A percentile compares a stretch with the other conserved stretches of the same genome.
Conservation (phyloP, 2,113 vertebrate genomes). For the Prochilodus magdalenae region DNA sequence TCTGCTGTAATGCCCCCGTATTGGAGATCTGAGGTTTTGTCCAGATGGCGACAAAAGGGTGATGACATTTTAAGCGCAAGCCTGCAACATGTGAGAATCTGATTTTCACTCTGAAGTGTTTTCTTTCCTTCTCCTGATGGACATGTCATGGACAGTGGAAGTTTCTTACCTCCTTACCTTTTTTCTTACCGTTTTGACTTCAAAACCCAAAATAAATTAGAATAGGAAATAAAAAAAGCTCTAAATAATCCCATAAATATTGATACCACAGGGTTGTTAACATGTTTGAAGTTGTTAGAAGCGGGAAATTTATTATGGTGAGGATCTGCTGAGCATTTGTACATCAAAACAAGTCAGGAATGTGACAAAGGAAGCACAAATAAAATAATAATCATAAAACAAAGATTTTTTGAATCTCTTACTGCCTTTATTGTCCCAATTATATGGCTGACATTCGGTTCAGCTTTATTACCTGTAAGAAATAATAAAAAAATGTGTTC, state of each 20-base stretch:
- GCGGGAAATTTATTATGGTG: not conserved
- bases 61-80: not conserved
- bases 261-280: too few species aligned
- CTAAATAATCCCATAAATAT: too few species aligned
- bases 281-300: too few species aligned
- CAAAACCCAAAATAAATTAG: not conserved
- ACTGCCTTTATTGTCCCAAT: not conserved
- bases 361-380: slow-evolving; percentile 4
- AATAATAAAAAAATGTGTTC: slow-evolving; percentile 12
- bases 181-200: too few species aligned
- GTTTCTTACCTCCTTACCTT: too few species aligned
- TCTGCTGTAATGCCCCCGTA: not conserved
- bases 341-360: too few species aligned
- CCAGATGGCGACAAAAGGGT: too few species aligned
- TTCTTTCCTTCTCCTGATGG: not conserved
- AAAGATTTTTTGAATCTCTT: not conserved
- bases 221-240: too few species aligned
- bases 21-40: not conserved
- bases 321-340: not conserved
- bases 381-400: not conserved
- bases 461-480: not conserved
- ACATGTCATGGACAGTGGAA: too few species aligned
- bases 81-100: not conserved
- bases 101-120: not conserved
- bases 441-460: not conserved